These are phyloP conservation scores for Panopea generosa DNA, from an alignment of 2,888 invertebrate species.

Conservation along the genomic window DNA sequence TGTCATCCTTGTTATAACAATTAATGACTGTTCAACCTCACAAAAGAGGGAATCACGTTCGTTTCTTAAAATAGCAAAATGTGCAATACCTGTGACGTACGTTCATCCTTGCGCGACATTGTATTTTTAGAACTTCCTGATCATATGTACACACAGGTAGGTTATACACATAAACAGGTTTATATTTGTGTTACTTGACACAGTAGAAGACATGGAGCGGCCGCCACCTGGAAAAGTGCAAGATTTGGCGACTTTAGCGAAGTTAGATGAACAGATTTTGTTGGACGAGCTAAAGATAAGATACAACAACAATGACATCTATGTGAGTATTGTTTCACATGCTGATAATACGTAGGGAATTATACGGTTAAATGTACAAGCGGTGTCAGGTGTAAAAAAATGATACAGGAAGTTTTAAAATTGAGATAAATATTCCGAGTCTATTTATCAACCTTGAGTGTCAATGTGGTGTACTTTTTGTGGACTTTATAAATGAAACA, in stretches of 20 bases:
- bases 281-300: conserved; percentile 78
- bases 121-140: too few species aligned
- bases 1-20: too few species aligned
- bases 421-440: not conserved
- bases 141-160: too few species aligned
- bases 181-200: not conserved
- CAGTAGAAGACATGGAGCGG: conserved; percentile 66
- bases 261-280: conserved; percentile 79
- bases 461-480: too few species aligned
- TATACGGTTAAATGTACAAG: too few species aligned
- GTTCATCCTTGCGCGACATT: too few species aligned
- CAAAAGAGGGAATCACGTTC: too few species aligned
- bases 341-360: not conserved
- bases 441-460: not conserved
- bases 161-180: too few species aligned
- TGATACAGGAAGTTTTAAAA: not conserved
- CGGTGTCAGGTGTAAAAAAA: not conserved
- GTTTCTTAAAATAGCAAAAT: too few species aligned
- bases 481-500: too few species aligned
- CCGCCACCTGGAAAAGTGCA: conserved; percentile 74
- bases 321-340: conserved; percentile 72
- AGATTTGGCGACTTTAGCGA: conserved; percentile 79
- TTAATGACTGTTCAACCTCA: too few species aligned
- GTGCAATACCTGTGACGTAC: too few species aligned
- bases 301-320: conserved; percentile 78